phyloP scores from a whole-genome alignment of 2,888 invertebrate genomes.

The Yponomeuta plumbellus region DNA sequence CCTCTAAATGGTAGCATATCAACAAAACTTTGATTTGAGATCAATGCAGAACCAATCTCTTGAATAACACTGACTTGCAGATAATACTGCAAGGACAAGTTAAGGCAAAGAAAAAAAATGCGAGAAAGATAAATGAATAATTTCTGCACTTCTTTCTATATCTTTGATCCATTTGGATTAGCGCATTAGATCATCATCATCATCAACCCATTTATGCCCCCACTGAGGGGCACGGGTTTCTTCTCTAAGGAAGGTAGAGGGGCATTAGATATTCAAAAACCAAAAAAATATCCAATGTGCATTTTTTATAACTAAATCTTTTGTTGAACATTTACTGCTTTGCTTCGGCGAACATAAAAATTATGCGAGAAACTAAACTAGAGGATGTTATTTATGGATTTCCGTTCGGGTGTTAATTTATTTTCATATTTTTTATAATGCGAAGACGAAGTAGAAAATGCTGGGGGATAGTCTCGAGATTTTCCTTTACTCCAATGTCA shows the following conservation, averaged over 20 bases:
- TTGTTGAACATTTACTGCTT: conserved; percentile 31
- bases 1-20: background rate
- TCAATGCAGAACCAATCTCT: too few species aligned
- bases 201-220: too few species aligned
- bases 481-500: background rate
- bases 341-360: conserved; percentile 23
- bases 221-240: too few species aligned
- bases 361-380: conserved; percentile 37
- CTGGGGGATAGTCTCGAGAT: background rate
- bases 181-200: too few species aligned
- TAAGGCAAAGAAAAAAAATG: background rate
- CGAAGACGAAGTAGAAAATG: conserved; percentile 39
- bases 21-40: too few species aligned
- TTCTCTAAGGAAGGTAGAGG: too few species aligned
- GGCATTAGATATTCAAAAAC: conserved; percentile 10
- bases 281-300: conserved; percentile 22
- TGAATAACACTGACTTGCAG: too few species aligned
- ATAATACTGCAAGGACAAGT: background rate
- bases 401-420: conserved; percentile 43
- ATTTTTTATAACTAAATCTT: conserved; percentile 33
- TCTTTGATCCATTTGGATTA: background rate
- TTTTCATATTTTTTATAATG: conserved; percentile 47
- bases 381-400: conserved; percentile 47
- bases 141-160: background rate
- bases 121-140: background rate